These are phyloP conservation scores for Molossus alvarezi DNA, from an alignment of 2,797 vertebrate genomes.

Conservation along the genomic window DNA sequence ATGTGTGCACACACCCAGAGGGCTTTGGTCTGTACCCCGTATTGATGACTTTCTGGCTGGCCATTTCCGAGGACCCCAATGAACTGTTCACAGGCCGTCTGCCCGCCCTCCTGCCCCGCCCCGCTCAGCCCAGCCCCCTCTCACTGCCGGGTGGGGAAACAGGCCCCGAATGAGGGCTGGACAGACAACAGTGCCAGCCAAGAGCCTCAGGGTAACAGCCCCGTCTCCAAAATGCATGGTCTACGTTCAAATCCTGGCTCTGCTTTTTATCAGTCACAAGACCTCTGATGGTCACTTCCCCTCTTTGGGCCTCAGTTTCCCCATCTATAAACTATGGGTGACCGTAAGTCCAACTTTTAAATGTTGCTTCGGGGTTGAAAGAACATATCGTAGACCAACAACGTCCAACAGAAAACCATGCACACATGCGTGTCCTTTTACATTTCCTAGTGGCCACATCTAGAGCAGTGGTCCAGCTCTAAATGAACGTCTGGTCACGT, in stretches of 20 bases:
- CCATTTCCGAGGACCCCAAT: not conserved
- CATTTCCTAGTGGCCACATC: not conserved
- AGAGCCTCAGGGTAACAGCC: accelerated
- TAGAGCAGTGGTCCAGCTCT: not conserved
- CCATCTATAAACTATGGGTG: accelerated
- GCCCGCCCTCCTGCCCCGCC: not conserved
- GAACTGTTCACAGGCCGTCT: not conserved
- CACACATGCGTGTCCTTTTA: accelerated
- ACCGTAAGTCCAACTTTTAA: not conserved
- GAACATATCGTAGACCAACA: accelerated
- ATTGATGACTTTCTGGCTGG: not conserved
- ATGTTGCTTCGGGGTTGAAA: accelerated
- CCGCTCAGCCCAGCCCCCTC: not conserved
- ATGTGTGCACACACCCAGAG: not conserved
- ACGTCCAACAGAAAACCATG: not conserved
- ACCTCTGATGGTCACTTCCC: accelerated
- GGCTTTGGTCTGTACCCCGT: not conserved
- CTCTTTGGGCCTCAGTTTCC: not conserved
- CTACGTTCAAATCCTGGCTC: not conserved
- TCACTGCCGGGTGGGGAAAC: not conserved
- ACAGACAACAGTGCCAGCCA: accelerated
- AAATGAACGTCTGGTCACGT: not conserved
- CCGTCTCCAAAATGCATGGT: accelerated
- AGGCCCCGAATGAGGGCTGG: not conserved
- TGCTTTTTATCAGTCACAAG: not conserved